A percentile compares a stretch with the other conserved stretches of the same genome.
Conservation (phyloP, 2,888 invertebrate species). For the Polylopha cassiicola region DNA sequence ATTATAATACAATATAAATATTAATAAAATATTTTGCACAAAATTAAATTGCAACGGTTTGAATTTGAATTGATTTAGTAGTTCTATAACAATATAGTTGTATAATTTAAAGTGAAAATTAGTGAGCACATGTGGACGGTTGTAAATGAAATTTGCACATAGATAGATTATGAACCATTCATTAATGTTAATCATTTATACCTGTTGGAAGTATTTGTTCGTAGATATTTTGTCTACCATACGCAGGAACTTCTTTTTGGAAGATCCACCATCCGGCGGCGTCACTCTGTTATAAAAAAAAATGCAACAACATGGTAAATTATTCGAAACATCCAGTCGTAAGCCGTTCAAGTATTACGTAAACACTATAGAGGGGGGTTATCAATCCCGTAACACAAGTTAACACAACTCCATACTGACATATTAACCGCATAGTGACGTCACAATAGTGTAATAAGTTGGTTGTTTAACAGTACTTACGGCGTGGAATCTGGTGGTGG, state of each 20-base stretch:
- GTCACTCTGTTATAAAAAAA: constrained; percentile 33
- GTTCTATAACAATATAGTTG: too few species aligned
- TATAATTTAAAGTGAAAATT: too few species aligned
- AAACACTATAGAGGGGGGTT: too few species aligned
- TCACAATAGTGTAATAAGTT: not conserved
- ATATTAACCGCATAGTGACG: too few species aligned
- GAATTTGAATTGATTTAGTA: too few species aligned
- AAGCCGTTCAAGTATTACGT: too few species aligned
- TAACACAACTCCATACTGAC: too few species aligned
- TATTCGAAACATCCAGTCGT: too few species aligned
- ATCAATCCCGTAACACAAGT: too few species aligned
- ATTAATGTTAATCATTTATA: constrained; percentile 38
- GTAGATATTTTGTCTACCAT: constrained; percentile 92
- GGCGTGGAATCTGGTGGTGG: constrained; percentile 33
- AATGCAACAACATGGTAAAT: too few species aligned
- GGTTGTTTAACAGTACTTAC: constrained; percentile 33
- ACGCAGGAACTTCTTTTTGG: constrained; percentile 83
- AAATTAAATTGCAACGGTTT: not conserved
- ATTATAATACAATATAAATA: not conserved
- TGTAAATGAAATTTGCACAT: not conserved
- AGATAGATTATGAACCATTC: not conserved
- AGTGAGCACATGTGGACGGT: too few species aligned
- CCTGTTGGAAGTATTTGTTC: constrained; percentile 90
- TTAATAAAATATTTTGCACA: constrained; percentile 1
- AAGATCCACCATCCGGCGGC: constrained; percentile 72